Conservation (phyloP, 2,113 vertebrate species). For the Eptesicus fuscus region DNA sequence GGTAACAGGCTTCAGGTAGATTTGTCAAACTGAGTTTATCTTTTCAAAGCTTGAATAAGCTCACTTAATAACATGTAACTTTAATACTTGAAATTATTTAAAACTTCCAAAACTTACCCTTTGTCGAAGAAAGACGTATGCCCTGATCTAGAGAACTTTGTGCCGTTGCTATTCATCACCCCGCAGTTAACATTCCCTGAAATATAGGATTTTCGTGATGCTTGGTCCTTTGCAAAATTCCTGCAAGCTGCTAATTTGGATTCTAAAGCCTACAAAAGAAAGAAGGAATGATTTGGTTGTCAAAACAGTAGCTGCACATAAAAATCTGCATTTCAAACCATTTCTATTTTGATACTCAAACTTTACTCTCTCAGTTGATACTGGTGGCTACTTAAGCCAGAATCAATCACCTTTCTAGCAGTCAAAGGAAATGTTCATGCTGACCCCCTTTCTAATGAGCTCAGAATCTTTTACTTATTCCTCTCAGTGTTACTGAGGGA, state of each 20-base stretch:
- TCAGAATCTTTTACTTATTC: background rate
- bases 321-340: slow-evolving; percentile 50
- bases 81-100: background rate
- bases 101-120: slow-evolving; percentile 85
- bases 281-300: slow-evolving; percentile 56
- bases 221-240: slow-evolving; percentile 98
- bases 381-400: background rate
- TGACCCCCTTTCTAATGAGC: background rate
- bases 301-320: slow-evolving; percentile 55
- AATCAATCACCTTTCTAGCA: background rate
- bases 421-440: background rate
- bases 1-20: background rate
- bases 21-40: background rate
- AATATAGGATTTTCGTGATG: slow-evolving; percentile 90
- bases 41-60: background rate
- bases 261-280: slow-evolving; percentile 90
- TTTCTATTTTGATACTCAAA: slow-evolving; percentile 47
- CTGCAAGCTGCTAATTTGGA: slow-evolving; percentile 97
- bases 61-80: background rate
- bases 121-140: slow-evolving; percentile 96
- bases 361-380: background rate
- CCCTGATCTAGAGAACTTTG: slow-evolving; percentile 92
- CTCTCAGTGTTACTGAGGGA: background rate
- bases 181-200: slow-evolving; percentile 84
- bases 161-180: slow-evolving; percentile 86